These are phyloP conservation scores for Vireo altiloquus DNA, from an alignment of 2,113 vertebrate species.

Conservation along the genomic window DNA sequence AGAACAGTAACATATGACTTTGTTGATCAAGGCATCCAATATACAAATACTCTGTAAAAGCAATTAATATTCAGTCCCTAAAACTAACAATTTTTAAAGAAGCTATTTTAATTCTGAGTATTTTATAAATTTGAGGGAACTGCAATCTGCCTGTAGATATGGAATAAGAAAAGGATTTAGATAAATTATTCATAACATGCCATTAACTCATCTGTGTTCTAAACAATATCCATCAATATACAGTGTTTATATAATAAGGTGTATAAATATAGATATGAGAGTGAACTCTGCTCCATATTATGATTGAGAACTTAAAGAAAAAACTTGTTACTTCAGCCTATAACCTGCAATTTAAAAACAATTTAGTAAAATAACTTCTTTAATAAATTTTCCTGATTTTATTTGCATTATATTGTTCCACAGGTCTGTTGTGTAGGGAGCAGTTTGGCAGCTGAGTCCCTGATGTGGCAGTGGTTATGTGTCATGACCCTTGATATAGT, in stretches of 20 bases:
- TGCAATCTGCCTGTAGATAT: not conserved
- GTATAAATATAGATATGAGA: not conserved
- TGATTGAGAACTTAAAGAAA: not conserved
- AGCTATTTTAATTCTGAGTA: not conserved
- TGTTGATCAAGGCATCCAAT: not conserved
- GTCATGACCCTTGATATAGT: not conserved
- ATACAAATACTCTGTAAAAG: not conserved
- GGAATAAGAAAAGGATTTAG: not conserved
- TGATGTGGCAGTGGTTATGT: not conserved
- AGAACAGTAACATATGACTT: not conserved
- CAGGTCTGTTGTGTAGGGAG: not conserved
- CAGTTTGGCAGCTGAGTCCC: not conserved
- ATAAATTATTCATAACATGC: conserved; percentile 4
- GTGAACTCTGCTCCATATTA: not conserved
- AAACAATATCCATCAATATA: not conserved
- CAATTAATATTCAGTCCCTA: not conserved
- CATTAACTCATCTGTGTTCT: not conserved
- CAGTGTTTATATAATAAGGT: not conserved
- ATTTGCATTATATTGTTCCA: not conserved
- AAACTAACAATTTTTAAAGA: not conserved
- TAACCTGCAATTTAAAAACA: not conserved
- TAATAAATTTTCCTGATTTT: not conserved
- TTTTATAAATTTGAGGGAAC: not conserved
- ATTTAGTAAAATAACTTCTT: not conserved
- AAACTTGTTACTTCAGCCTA: not conserved